A percentile compares a stretch with the other conserved stretches of the same genome.
Evolutionary conservation across 1,140 invertebrate species (phyloP).

Genomic region (Drosophila kikkawai): DNA sequence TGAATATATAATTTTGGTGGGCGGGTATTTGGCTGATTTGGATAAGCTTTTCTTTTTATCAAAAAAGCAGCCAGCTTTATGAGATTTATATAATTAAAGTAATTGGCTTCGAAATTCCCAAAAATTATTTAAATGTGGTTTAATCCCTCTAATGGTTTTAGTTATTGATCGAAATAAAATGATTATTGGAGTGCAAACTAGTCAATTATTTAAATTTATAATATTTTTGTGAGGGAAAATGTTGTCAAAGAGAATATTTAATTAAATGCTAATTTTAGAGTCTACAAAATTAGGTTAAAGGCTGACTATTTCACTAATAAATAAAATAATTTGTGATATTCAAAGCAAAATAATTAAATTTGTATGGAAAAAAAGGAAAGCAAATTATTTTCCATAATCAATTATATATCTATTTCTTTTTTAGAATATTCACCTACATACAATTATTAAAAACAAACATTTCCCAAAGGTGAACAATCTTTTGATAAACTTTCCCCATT

Average conservation of each 20-base stretch:
- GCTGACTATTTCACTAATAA: neutral
- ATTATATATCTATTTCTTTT: neutral
- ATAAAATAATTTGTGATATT: neutral
- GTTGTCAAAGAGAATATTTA: neutral
- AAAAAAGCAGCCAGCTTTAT: neutral
- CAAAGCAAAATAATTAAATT: neutral
- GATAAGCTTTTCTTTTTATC: neutral
- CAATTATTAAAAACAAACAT: neutral
- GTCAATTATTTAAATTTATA: neutral
- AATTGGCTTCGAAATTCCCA: neutral
- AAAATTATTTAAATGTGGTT: neutral
- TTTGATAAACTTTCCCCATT: neutral
- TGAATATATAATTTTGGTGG: conserved; percentile 25
- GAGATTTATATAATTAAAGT: neutral
- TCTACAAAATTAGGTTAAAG: neutral
- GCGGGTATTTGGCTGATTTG: neutral
- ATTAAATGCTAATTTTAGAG: neutral
- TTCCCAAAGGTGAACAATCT: neutral
- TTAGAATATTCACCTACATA: too few relatives aligned
- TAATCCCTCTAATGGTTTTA: neutral
- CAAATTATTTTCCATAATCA: neutral
- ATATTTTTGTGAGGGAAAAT: neutral
- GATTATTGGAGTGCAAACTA: neutral
- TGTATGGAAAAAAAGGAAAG: neutral
- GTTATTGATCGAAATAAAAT: neutral